Base-by-base conservation (phyloP, 2,888 invertebrate species). In the Beris chalybata region DNA sequence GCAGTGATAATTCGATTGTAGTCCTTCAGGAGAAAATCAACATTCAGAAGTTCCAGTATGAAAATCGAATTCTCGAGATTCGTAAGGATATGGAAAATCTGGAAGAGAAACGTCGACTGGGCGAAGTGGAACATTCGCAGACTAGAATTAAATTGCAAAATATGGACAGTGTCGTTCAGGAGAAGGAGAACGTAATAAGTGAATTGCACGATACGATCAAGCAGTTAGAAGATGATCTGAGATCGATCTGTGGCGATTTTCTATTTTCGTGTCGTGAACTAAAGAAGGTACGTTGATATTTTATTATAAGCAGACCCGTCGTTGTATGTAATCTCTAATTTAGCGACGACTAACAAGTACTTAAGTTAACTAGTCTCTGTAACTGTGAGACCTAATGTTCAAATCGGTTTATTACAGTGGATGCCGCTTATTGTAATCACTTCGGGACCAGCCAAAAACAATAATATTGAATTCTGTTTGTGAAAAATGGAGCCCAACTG, bases 1-100 rank as follows among this genome's bases (percentile, higher is more conserved):
- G 85, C 71, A 88, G 89, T 72, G 86, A 88, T 71, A 78, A 86
- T 64, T 80, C 87, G 38, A 84, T 90, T 29, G 83, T 84, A 67
- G 84, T 85, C 32, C 83, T 91, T 70, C 84, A 86, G 70, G 77
- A 80, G 22, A 77, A 75, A 52, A 64, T 79, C 2, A 74, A 72
- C 5, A 71, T 73, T 0, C 77, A 79, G 69, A 76, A 77, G 5
- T 70, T 65, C 6, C 74, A 77, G 47, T 77, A 74, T 48, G 79
- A 81, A 54, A 73, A 68, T 13, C 74, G 75, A 11, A 57, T 79
- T 59, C 72, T 73, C 1, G 77, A 79, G 0, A 43, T 77, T 13
- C 70, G 74, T 1, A 72, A 71, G 4, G 73, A 78, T 65, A 31
- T 75, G 4, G 55, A 71, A 0, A 71, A 73, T 1, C 29, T 73